phyloP scores from a whole-genome alignment of 2,888 invertebrate species.

The Mesodorylaimus sp. region DNA sequence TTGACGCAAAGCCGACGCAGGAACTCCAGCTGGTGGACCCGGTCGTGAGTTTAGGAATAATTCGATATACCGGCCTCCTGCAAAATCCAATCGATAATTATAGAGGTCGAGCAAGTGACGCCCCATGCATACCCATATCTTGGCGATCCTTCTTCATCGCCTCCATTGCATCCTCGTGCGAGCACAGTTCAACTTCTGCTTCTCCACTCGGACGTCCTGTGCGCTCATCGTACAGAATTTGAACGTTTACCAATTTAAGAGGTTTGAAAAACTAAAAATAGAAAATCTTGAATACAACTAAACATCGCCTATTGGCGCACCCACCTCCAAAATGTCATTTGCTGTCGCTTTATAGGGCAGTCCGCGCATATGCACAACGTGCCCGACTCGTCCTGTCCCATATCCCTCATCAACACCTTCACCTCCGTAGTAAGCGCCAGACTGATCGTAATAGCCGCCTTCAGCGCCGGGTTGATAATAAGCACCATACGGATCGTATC shows the following conservation, averaged over 20 bases:
- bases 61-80: conserved; percentile 44
- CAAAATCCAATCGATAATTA: no score
- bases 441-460: neutral
- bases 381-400: conserved; percentile 13
- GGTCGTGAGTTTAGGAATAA: conserved; percentile 3
- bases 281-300: no score
- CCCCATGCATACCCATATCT: conserved; percentile 30
- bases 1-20: neutral
- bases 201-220: conserved; percentile 68
- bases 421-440: neutral
- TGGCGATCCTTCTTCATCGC: conserved; percentile 46
- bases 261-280: conserved; percentile 69
- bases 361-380: conserved; percentile 61
- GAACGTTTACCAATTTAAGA: conserved; percentile 59
- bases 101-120: no score
- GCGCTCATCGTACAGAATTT: conserved; percentile 57
- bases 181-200: conserved; percentile 78
- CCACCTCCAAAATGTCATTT: conserved; percentile 64
- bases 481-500: neutral
- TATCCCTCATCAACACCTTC: neutral
- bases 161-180: conserved; percentile 70
- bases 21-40: neutral
- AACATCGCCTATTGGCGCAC: no score
- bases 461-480: no score
- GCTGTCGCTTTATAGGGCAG: conserved; percentile 68